Evolutionary conservation across 1,140 invertebrate genomes (phyloP), one percentile per base, ranked within the genome.

Genomic region (Streblospio benedicti): DNA sequence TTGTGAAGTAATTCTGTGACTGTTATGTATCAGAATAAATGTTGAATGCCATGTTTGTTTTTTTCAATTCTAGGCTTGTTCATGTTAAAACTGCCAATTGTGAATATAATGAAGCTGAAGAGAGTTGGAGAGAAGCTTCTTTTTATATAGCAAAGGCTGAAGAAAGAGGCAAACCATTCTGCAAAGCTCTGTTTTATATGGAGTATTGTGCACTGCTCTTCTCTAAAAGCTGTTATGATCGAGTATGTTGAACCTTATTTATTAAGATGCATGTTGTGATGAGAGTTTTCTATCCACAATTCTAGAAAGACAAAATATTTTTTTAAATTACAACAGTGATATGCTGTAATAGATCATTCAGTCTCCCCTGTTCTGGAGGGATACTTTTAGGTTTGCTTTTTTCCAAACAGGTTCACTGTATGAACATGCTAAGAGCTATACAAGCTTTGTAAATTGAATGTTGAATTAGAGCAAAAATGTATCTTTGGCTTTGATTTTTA

Each of bases 131-230:
- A 50, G 76, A 85, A 63, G 82, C 86, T 4, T 63, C 83, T 51
- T 63, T 77, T 43, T 76, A 84, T 18, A 74, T 87, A 55, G 71
- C 81, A 18, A 71, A 81, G 66, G 68, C 85, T 43, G 69, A 78
- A 49, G 61, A 69, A 30, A 64, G 70, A 27, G 76, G 80, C 33
- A 47, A 69, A n/a, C 67, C 74, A 41, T 80, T 81, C 38, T 85
- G 85, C 76, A 79, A 84, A 51, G 85, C 88, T 56, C 84, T 85
- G 27, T 78, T 89, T 14, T 90, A 86, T 73, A 84, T 85, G 62
- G 87, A 89, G 79, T 87, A 89, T 73, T 87, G 88, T 69, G 81
- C 84, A 55, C 79, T 91, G 60, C 85, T 84, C 75, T 91, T 88
- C 80, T 82, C 84, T 64, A 85, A 86, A 70, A 90, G 88, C 77